These are phyloP conservation scores for Nephila pilipes DNA, from an alignment of 1,140 invertebrate genomes.

Conservation along the genomic window DNA sequence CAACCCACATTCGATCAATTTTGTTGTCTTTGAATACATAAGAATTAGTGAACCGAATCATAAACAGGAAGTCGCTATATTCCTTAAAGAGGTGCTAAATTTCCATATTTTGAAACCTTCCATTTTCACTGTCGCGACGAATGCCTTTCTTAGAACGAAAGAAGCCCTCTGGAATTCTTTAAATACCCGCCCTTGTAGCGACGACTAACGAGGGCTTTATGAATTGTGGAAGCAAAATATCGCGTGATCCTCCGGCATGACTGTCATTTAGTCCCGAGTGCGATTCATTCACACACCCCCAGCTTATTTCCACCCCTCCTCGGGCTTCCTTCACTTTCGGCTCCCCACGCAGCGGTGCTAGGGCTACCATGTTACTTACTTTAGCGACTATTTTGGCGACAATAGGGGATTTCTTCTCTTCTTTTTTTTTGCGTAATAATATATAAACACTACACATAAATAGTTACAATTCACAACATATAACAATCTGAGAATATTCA, in stretches of 20 bases:
- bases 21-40: no score
- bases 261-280: conserved; percentile 49
- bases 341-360: neutral
- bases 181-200: neutral
- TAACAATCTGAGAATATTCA: no score
- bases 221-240: conserved; percentile 61
- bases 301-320: no score
- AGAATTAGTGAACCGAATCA: no score
- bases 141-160: no score
- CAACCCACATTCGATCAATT: no score
- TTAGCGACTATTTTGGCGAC: neutral
- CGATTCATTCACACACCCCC: conserved; percentile 40
- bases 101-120: no score
- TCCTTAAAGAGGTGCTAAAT: no score
- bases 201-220: conserved; percentile 51
- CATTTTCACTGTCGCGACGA: no score
- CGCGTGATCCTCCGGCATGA: conserved; percentile 49
- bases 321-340: neutral
- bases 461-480: no score
- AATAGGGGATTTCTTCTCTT: neutral
- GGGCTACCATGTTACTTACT: neutral
- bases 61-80: no score
- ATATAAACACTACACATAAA: no score
- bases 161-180: neutral
- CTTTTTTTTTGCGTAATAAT: neutral